Base-by-base conservation (phyloP, 2,888 invertebrate genomes). In the Calameuta idolon region DNA sequence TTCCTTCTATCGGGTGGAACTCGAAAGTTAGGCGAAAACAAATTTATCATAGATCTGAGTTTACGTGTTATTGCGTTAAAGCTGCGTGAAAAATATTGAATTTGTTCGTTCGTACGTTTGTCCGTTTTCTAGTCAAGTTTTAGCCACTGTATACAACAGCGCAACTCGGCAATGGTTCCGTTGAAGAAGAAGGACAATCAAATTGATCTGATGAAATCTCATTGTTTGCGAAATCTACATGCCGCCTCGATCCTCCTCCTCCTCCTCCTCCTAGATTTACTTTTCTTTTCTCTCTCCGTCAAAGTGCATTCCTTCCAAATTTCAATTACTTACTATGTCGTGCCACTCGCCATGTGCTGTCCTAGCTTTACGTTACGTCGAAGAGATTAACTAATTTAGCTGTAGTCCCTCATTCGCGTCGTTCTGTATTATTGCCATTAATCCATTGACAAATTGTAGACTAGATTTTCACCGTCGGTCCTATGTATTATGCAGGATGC, bases 71-170 rank as follows among this genome's bases (percentile, higher is more conserved):
- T 11, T 40, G n/a, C 75, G 71, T 12, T 2, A n/a, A 78, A 33
- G 34, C 30, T 75, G 40, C 34, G 75, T 69, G 73, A 75, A 73
- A 73, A 73, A 73, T 74, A 35, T 33, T 71, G 40, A 74, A 71
- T 74, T 74, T 75, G 73, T 55, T 76, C 80, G 55, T 79, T 78
- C 77, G 81, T 83, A 85, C 76, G 76, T 84, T 80, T 77, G 82
- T 81, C 79, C 81, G 80, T 76, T 84, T 86, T 87, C 87, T 87
- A 87, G 88, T 88, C 87, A 88, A 86, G 80, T 83, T 85, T 83
- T 83, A 84, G 79, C 83, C 86, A 81, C 83, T 81, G 81, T 81
- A 81, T 83, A 82, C 79, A 82, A 82, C 79, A 82, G 35, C 74
- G 31, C 69, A 69, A 73, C 34, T 69, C 73, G 77, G 74, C 77